phyloP scores from a whole-genome alignment of 2,797 vertebrate species.

The Acanthurus lineatus region DNA sequence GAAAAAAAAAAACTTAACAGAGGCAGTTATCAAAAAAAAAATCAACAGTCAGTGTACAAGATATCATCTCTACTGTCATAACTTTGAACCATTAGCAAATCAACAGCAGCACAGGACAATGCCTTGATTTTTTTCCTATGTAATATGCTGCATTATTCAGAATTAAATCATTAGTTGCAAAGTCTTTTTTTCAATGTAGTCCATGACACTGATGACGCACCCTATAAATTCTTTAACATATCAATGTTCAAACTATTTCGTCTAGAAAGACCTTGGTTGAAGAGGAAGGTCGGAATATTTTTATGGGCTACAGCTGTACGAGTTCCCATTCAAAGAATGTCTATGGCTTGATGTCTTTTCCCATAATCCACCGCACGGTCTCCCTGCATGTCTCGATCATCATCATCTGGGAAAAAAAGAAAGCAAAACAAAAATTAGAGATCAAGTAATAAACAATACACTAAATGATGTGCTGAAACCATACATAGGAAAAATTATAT shows the following conservation, averaged over 20 bases:
- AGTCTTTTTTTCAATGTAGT: constrained; percentile 62
- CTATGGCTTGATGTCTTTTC: constrained; percentile 91
- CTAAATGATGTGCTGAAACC: not conserved
- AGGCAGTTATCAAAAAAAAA: constrained; percentile 60
- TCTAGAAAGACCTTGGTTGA: constrained; percentile 43
- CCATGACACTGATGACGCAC: constrained; percentile 64
- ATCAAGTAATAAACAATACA: not conserved
- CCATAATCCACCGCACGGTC: constrained; percentile 91
- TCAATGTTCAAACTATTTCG: constrained; percentile 61
- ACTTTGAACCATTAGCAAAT: constrained; percentile 62
- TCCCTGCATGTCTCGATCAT: constrained; percentile 94
- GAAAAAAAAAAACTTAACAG: constrained; percentile 58
- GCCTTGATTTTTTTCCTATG: constrained; percentile 38
- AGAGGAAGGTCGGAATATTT: constrained; percentile 53
- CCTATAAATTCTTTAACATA: constrained; percentile 48
- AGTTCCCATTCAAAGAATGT: constrained; percentile 87
- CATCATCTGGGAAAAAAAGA: constrained; percentile 89
- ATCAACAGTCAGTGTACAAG: constrained; percentile 64
- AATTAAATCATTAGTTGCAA: constrained; percentile 68
- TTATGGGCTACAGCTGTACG: constrained; percentile 33
- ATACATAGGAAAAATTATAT: not conserved
- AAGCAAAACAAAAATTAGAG: constrained; percentile 38
- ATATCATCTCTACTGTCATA: constrained; percentile 55
- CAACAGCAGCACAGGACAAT: constrained; percentile 66
- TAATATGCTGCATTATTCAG: constrained; percentile 61